A percentile compares a stretch with the other conserved stretches of the same genome.
phyloP scores from a whole-genome alignment of 2,113 vertebrate genomes.

The Dunckerocampus dactyliophorus region DNA sequence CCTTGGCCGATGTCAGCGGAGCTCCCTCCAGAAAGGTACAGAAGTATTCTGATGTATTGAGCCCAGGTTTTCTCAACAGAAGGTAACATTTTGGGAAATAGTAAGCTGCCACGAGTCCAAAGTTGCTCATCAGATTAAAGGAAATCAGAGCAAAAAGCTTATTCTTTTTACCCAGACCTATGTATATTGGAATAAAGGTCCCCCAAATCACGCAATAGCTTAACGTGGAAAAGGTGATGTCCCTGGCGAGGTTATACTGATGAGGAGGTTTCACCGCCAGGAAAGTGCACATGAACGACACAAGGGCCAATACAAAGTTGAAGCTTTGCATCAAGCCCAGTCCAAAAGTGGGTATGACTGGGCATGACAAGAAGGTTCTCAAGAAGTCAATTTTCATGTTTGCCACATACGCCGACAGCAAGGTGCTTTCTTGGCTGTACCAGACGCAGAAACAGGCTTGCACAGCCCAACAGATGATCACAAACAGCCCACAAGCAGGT shows the following conservation, averaged over 20 bases:
- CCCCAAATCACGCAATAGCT: constrained; percentile 79
- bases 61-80: constrained; percentile 70
- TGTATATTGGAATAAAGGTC: constrained; percentile 77
- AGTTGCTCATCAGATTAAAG: constrained; percentile 63
- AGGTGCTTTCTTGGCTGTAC: constrained; percentile 45
- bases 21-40: constrained; percentile 62
- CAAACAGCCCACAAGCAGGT: constrained; percentile 57
- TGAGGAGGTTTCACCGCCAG: constrained; percentile 71
- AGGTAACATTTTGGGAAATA: constrained; percentile 83
- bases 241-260: constrained; percentile 78
- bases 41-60: constrained; percentile 77
- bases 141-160: constrained; percentile 63
- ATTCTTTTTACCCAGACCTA: constrained; percentile 49
- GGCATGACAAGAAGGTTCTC: constrained; percentile 70
- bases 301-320: constrained; percentile 65
- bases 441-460: constrained; percentile 68
- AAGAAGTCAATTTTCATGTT: constrained; percentile 61
- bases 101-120: constrained; percentile 73
- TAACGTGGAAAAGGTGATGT: constrained; percentile 79
- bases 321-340: constrained; percentile 70
- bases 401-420: constrained; percentile 39
- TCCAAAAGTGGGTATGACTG: constrained; percentile 57
- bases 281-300: constrained; percentile 86
- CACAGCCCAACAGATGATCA: constrained; percentile 63
- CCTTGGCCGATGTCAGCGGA: constrained; percentile 41